Evolutionary conservation across 53 echinoderm and acorn worm genomes (phyloP), one percentile per base, ranked within the genome.

Genomic region (Antedon mediterranea): DNA sequence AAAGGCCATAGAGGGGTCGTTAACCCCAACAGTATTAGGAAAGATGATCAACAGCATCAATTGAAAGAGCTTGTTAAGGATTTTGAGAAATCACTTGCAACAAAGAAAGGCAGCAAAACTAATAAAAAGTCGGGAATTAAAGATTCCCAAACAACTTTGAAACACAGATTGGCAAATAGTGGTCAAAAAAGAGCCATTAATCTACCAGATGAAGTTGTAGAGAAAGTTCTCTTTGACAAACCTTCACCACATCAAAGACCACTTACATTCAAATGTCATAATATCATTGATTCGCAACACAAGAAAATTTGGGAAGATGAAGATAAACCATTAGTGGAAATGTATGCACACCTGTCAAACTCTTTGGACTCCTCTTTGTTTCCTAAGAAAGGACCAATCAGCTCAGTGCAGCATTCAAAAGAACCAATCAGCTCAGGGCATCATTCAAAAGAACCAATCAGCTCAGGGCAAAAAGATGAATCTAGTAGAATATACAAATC

Each of bases 271-370:
- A 92, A 97, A 81, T 97, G 97, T 76, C 85, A 88, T 81, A 97
- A 97, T 74, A 97, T 97, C 44, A 97, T 97, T 29, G 97, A 97
- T 71, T 92, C 88, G 2, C 97, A 97, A 73, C 97, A 97, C 74
- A 83, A 82, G 74, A 80, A 83, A 28, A 78, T 97, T 2, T 88
- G 78, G 20, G 75, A 87, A 14, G 85, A 78, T 34, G 82, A 83
- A 26, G 32, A 57, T 77, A 92, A 89, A 75, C 89, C 78, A 29
- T 15, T 86, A 20, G 70, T 76, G 14, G 92, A 97, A 78, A 90
- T 92, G 71, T 97, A 97, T 72, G 92, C 90, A 0, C 97, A 97
- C 71, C 43, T 97, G 30, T 97, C 97, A 0, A 84, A 97, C 81
- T 79, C 82, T 70, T 31, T 78, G 9, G 81, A 83, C 13, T 97